Evolutionary conservation across 2,797 vertebrate species (phyloP).

Genomic region (Phoxinus dragarum): DNA sequence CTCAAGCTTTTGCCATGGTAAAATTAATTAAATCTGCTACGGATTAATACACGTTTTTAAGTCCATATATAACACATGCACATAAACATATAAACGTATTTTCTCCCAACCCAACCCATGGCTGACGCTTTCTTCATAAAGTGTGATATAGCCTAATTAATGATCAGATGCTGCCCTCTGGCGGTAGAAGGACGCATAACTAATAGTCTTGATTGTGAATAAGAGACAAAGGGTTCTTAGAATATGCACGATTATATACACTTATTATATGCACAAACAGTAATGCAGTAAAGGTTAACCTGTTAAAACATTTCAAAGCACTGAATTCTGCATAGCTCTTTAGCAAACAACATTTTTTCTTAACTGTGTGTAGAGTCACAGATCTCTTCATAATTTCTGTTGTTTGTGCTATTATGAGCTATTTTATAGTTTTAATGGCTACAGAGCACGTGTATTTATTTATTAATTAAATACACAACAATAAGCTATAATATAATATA

Average conservation of each 20-base stretch:
- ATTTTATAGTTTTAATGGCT: background rate
- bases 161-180: slow-evolving; percentile 31
- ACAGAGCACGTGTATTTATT: background rate
- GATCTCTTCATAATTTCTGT: background rate
- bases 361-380: background rate
- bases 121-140: background rate
- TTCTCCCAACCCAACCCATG: background rate
- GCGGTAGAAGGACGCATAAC: background rate
- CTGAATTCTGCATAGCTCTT: background rate
- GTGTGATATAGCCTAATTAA: background rate
- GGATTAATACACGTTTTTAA: background rate
- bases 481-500: background rate
- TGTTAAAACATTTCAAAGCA: background rate
- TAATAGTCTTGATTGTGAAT: background rate
- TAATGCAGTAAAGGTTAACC: background rate
- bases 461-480: background rate
- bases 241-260: background rate
- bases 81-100: background rate
- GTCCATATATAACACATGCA: background rate
- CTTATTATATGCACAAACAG: background rate
- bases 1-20: too few species aligned
- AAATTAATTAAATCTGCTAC: background rate
- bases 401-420: background rate
- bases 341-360: background rate
- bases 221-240: background rate